Percentiles rank a stretch among this genome's conserved stretches.
phyloP scores from a whole-genome alignment of 2,113 vertebrate genomes.

The Rhodinocichla rosea region DNA sequence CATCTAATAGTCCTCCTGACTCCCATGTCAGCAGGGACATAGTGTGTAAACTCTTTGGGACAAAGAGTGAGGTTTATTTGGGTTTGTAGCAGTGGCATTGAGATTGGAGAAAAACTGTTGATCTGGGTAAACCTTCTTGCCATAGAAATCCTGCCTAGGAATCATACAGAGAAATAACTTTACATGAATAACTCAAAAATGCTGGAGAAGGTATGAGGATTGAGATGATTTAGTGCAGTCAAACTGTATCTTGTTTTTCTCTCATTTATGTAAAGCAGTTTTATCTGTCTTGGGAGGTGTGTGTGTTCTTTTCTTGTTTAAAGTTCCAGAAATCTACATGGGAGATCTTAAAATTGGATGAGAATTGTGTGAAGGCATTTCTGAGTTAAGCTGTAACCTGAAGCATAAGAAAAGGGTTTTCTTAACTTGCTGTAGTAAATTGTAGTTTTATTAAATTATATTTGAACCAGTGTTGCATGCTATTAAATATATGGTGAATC shows the following conservation, averaged over 20 bases:
- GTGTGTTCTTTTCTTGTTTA: neutral
- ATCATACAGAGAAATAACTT: neutral
- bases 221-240: neutral
- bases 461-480: neutral
- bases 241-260: neutral
- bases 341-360: neutral
- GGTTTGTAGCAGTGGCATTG: neutral
- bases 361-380: neutral
- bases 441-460: neutral
- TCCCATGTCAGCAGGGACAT: neutral
- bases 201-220: neutral
- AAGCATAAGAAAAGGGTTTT: neutral
- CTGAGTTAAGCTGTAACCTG: constrained; percentile 12
- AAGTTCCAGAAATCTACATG: neutral
- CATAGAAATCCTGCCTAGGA: neutral
- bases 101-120: neutral
- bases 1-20: neutral
- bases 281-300: neutral
- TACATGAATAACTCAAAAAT: neutral
- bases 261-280: neutral
- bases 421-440: neutral
- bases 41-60: neutral
- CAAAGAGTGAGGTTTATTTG: neutral
- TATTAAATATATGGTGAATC: constrained; percentile 22
- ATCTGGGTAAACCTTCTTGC: neutral